Conservation (phyloP, 2,888 invertebrate species). For the Harmothoe impar region DNA sequence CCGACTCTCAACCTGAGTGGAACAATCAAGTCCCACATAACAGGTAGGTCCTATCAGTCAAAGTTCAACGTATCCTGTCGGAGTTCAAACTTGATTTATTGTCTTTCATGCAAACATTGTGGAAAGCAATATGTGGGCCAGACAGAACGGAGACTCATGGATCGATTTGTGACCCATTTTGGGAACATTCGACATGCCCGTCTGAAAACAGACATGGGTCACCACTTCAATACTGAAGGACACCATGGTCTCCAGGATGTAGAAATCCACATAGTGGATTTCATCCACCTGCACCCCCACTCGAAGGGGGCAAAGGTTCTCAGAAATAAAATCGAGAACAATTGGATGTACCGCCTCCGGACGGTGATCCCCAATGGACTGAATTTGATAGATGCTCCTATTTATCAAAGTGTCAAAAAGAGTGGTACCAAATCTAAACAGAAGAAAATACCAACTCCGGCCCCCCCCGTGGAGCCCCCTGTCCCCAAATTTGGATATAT, state of each 20-base stretch:
- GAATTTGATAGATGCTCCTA: not conserved
- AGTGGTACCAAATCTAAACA: no score
- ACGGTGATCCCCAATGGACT: no score
- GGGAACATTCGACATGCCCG: not conserved
- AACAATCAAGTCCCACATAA: no score
- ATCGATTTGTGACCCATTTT: not conserved
- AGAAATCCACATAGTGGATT: not conserved
- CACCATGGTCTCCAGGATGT: not conserved
- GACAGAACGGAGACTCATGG: not conserved
- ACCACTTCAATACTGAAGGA: not conserved
- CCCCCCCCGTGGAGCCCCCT: no score
- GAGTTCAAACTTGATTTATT: not conserved
- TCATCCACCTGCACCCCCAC: not conserved
- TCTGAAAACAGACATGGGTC: not conserved
- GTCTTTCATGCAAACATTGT: not conserved
- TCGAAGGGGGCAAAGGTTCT: not conserved
- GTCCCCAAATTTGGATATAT: no score
- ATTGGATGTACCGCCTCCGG: no score
- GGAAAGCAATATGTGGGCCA: no score
- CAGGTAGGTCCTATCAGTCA: not conserved
- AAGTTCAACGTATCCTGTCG: not conserved
- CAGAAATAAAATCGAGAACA: no score
- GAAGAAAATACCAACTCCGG: no score
- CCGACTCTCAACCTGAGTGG: not conserved
- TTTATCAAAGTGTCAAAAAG: not conserved